Conservation (phyloP, 2,113 vertebrate species). For the Cavia porcellus region DNA sequence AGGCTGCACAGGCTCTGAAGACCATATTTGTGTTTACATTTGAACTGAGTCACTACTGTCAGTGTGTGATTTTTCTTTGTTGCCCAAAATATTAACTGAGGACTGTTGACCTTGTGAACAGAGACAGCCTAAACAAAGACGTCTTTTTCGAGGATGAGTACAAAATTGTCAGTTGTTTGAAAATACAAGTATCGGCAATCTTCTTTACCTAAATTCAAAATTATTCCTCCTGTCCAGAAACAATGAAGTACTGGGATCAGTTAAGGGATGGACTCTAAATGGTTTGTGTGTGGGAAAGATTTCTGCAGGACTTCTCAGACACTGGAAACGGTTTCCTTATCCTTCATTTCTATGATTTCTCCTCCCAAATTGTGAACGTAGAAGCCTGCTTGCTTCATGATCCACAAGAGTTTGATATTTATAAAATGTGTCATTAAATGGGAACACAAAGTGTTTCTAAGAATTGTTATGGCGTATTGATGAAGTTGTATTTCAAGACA, state of each 20-base stretch:
- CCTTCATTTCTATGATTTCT: background rate
- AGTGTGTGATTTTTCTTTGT: background rate
- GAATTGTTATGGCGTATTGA: background rate
- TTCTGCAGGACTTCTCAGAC: background rate
- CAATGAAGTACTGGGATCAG: background rate
- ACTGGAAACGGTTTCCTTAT: background rate
- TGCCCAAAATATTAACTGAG: background rate
- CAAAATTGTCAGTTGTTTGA: background rate
- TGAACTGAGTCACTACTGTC: background rate
- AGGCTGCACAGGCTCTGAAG: background rate
- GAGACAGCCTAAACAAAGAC: background rate
- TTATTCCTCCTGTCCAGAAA: background rate
- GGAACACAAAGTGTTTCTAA: background rate
- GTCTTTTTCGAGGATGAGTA: background rate
- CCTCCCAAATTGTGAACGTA: background rate
- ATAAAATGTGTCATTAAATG: no score
- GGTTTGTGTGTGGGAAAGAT: accelerated
- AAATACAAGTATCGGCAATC: background rate
- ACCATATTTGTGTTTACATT: background rate
- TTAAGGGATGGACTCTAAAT: accelerated
- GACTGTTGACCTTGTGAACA: background rate
- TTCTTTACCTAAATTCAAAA: background rate
- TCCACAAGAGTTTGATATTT: background rate
- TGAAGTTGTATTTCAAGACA: background rate
- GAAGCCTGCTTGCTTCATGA: background rate